Evolutionary conservation across 2,888 invertebrate genomes (phyloP).

Genomic region (Limnephilus marmoratus): DNA sequence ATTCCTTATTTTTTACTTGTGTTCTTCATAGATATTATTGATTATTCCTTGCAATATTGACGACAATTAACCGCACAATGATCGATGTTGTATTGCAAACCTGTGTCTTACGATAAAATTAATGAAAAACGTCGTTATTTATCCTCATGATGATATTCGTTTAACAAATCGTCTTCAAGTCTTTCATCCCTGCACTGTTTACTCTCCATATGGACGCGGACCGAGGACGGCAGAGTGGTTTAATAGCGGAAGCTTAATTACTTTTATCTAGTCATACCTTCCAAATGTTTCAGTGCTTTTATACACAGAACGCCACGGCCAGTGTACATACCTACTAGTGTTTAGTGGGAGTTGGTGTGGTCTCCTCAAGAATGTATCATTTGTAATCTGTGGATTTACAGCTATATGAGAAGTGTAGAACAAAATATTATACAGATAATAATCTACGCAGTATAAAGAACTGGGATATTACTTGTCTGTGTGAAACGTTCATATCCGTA

Average conservation of each 20-base stretch:
- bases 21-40: too few relatives aligned
- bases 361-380: background rate
- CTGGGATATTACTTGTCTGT: background rate
- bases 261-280: slow-evolving; percentile 11
- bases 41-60: too few relatives aligned
- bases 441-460: background rate
- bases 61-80: too few relatives aligned
- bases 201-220: background rate
- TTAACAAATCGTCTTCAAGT: background rate
- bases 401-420: background rate
- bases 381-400: background rate
- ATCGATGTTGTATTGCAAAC: too few relatives aligned
- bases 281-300: slow-evolving; percentile 4
- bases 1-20: too few relatives aligned
- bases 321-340: too few relatives aligned
- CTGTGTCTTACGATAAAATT: too few relatives aligned
- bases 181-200: background rate
- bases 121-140: background rate
- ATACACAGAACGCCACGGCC: background rate
- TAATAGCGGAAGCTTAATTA: slow-evolving; percentile 34
- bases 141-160: background rate
- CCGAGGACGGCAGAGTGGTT: slow-evolving; percentile 31
- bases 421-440: background rate
- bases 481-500: background rate
- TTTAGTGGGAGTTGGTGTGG: background rate